Conservation (phyloP, 2,113 vertebrate species). For the Callopanchax toddi region DNA sequence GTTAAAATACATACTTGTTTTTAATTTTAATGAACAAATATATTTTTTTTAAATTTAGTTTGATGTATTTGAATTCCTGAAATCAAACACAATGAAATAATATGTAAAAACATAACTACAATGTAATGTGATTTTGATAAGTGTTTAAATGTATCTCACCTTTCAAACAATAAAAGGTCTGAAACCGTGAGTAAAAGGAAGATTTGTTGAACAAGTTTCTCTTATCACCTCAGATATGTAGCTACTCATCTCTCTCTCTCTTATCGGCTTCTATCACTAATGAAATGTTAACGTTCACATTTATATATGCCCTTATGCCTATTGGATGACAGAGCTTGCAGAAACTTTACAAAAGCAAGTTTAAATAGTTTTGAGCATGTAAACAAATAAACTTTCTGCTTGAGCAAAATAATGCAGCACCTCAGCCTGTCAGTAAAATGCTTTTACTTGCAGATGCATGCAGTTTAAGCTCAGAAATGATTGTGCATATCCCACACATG, state of each 20-base stretch:
- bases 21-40: too few relatives aligned
- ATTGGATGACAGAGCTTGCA: neutral
- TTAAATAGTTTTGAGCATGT: conserved; percentile 6
- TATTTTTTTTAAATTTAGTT: too few relatives aligned
- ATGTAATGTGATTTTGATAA: too few relatives aligned
- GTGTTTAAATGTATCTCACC: too few relatives aligned
- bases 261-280: neutral
- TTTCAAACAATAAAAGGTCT: neutral
- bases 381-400: neutral
- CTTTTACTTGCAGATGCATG: conserved; percentile 29
- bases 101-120: too few relatives aligned
- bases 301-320: neutral
- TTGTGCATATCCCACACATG: conserved; percentile 32
- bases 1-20: too few relatives aligned
- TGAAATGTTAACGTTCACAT: conserved; percentile 9
- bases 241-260: neutral
- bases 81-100: too few relatives aligned
- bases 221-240: neutral
- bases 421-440: conserved; percentile 4
- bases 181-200: neutral
- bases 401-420: neutral
- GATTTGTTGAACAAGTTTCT: conserved; percentile 4
- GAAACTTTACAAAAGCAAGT: conserved; percentile 5
- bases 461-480: conserved; percentile 25
- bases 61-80: too few relatives aligned